Percentiles rank a stretch among this genome's conserved stretches.
Conservation (phyloP, 1,140 invertebrate genomes). For the Globodera rostochiensis region DNA sequence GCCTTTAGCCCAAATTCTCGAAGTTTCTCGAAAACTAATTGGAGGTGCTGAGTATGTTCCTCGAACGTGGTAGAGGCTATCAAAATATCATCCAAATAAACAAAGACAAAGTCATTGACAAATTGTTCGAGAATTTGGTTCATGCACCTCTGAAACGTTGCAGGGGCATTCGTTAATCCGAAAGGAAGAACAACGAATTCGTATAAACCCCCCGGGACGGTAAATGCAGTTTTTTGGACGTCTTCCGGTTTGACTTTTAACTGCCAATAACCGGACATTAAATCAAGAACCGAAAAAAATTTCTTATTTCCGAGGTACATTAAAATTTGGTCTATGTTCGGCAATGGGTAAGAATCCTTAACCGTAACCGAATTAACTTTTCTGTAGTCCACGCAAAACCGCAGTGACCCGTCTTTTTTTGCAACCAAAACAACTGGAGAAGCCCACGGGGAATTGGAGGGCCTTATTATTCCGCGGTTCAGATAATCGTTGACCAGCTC, state of each 20-base stretch:
- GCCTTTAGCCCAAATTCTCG: no score
- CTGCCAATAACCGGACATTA: conserved; percentile 61
- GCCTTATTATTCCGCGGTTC: background rate
- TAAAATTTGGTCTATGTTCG: conserved; percentile 68
- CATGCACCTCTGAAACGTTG: conserved; percentile 69
- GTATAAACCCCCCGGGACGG: conserved; percentile 57
- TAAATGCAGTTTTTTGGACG: conserved; percentile 43
- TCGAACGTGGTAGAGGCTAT: background rate
- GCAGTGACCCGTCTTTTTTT: conserved; percentile 70
- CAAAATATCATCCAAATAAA: conserved; percentile 19
- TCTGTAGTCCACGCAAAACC: conserved; percentile 66
- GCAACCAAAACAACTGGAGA: conserved; percentile 68
- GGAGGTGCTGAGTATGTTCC: background rate
- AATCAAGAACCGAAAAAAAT: conserved; percentile 63
- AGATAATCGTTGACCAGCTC: conserved; percentile 12
- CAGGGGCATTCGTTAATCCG: conserved; percentile 66
- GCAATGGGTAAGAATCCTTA: conserved; percentile 69
- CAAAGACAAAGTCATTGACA: conserved; percentile 10
- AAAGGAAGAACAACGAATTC: conserved; percentile 67
- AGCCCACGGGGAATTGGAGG: conserved; percentile 66
- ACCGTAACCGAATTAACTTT: conserved; percentile 66
- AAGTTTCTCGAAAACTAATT: no score
- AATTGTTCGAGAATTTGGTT: conserved; percentile 41
- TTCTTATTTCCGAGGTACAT: conserved; percentile 54
- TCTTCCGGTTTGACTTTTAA: conserved; percentile 21